phyloP scores from a whole-genome alignment of 2,888 invertebrate genomes.

The Cerastoderma edule region DNA sequence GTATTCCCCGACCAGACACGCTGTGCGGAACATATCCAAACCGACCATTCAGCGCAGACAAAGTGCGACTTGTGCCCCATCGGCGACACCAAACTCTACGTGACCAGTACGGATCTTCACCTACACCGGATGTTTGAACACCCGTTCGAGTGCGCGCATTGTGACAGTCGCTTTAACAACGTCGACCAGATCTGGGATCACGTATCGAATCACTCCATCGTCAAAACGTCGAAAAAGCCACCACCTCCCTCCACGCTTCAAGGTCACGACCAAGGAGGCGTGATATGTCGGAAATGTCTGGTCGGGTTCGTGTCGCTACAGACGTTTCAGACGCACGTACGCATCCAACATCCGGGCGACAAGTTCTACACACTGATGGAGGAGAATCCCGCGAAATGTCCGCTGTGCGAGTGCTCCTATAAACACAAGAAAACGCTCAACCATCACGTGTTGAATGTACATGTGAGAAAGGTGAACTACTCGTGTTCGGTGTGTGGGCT shows the following conservation, averaged over 20 bases:
- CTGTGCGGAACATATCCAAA: neutral
- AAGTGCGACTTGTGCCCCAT: neutral
- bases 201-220: slow-evolving; percentile 3
- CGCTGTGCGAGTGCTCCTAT: slow-evolving; percentile 6
- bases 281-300: slow-evolving; percentile 21
- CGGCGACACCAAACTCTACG: neutral
- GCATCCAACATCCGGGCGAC: slow-evolving; percentile 9
- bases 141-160: slow-evolving; percentile 7
- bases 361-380: neutral
- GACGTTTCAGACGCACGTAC: slow-evolving; percentile 15
- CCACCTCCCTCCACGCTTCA: neutral
- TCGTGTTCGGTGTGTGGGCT: slow-evolving; percentile 10
- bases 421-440: neutral
- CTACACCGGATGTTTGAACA: slow-evolving; percentile 23
- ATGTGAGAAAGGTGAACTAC: slow-evolving; percentile 4
- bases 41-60: neutral
- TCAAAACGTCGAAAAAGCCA: neutral
- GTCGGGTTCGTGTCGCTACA: slow-evolving; percentile 11
- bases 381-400: slow-evolving; percentile 8
- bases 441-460: neutral
- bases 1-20: slow-evolving; percentile 5
- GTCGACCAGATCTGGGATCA: neutral
- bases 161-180: slow-evolving; percentile 8
- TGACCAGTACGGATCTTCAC: neutral
- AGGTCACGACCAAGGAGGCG: slow-evolving; percentile 1